Evolutionary conservation across 2,113 vertebrate species (phyloP), one percentile per base, ranked within the genome.

Genomic region (Megaceryle torquata): DNA sequence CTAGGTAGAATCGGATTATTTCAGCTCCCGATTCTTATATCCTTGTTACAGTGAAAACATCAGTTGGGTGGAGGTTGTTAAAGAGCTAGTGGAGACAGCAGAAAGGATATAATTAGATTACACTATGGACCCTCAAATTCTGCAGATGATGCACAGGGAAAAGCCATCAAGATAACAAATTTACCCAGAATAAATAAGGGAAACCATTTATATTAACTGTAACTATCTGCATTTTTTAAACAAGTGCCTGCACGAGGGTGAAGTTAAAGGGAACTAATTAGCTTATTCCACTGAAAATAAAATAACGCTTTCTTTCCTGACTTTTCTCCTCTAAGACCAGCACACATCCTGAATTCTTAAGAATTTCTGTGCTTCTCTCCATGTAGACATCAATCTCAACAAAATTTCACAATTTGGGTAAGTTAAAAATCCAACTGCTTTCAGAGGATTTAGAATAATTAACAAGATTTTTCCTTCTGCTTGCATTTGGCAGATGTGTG

Each of bases 361-460:
- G 53, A 71, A 81, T 46, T 82, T 91, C 53, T 84, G 33, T 88
- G 56, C 69, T 86, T 61, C 68, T 50, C 64, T 70, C 75, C 46
- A 50, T 35, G 41, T 29, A 72, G 63, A 72, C 60, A 95, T 63
- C 72, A 83, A 67, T 89, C 78, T 85, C 88, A 71, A 93, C 11
- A 92, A 93, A 89, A 86, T 75, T 88, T 86, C 91, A 86, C 94
- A 86, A 90, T 68, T 91, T 79, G 92, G 69, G 7, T 56, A 84
- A 88, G 56, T 86, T 64, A 89, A 92, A 95, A 82, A 93, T 81
- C 91, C 92, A 95, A 43, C 77, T 78, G 92, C 86, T 95, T 95
- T 95, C 86, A 95, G 86, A 96, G 83, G 86, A 95, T 93, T 95
- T 92, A 93, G 94, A 56, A 93, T 78, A 91, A 81, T 91, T 63